Base-by-base conservation (phyloP, 2,888 invertebrate genomes). In the Apamea anceps region DNA sequence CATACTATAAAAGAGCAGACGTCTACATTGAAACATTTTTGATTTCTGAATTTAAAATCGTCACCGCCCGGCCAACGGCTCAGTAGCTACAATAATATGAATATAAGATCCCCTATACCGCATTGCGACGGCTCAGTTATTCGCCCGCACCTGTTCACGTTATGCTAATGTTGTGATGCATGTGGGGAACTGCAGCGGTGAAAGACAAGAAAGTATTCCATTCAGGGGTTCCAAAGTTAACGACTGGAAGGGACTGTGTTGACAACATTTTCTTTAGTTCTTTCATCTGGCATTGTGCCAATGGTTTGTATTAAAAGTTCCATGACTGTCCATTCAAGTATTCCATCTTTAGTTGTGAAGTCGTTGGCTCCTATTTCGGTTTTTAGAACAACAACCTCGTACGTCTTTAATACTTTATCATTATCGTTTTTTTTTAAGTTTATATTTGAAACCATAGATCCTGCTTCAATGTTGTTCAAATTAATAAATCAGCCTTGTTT, bases 81-180 rank as follows among this genome's bases (percentile, higher is more conserved):
- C 90, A 89, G 90, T 86, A 88, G 89, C 91, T 91, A 95, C 94
- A 95, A 95, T 94, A 95, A 93, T 95, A 96, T 96, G 95, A 96
- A 96, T 95, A 95, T 94, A 94, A 95, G 93, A 95, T 95, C 92
- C 91, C 91, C 92, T 89, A 91, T 93, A 94, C 96, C 95, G 96
- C 96, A 96, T 94, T 96, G 96, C 96, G 96, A 95, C 95, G 95
- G 94, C 93, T 96, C 95, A 94, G 95, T 94, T 96, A 95, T 95
- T 95, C 94, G 93, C 93, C 91, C 93, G 95, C 96, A 96, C 96
- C 96, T 96, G 96, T 93, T 93, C 92, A 92, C 92, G 93, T 91
- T 94, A 94, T 95, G 95, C 93, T 94, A 94, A 95, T 93, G 87
- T 90, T 85, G 83, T 85, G 91, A 90, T 91, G 86, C 92, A 94